A percentile compares a stretch with the other conserved stretches of the same genome.
Evolutionary conservation across 2,113 vertebrate species (phyloP).

Genomic region (Sylvietta virens): DNA sequence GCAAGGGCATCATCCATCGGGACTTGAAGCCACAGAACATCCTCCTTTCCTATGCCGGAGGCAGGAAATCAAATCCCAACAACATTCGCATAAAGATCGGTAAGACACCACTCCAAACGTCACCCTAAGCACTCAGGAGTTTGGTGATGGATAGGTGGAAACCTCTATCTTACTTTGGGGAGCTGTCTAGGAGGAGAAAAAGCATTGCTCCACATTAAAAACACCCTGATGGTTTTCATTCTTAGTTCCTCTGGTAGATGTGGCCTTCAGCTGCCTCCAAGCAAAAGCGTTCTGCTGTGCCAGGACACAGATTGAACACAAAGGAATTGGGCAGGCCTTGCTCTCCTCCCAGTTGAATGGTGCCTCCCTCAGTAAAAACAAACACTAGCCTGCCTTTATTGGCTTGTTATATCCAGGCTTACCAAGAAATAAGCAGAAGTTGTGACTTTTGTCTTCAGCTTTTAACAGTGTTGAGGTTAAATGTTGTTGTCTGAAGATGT

Average conservation of each 20-base stretch:
- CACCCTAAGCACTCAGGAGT: accelerated
- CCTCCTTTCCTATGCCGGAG: constrained; percentile 82
- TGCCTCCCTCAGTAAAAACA: neutral
- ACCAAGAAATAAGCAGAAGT: neutral
- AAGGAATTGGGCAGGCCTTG: neutral
- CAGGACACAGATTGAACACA: neutral
- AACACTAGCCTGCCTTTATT: neutral
- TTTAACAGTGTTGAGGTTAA: neutral
- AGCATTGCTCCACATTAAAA: neutral
- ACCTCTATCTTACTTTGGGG: neutral
- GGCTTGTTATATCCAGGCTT: neutral
- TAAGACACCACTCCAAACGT: neutral
- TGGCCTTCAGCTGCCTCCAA: neutral
- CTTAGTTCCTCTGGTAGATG: neutral
- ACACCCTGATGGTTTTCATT: neutral
- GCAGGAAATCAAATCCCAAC: constrained; percentile 82
- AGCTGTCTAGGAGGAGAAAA: neutral
- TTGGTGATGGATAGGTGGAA: neutral
- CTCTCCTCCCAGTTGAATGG: neutral
- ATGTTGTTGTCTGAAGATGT: neutral
- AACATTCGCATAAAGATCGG: constrained; percentile 93
- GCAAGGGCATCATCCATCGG: constrained; percentile 92
- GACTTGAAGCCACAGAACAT: constrained; percentile 98
- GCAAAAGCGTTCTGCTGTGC: neutral
- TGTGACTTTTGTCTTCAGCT: neutral